Evolutionary conservation across 2,797 vertebrate genomes (phyloP).

Genomic region (Cynodonichthys magdalenae): DNA sequence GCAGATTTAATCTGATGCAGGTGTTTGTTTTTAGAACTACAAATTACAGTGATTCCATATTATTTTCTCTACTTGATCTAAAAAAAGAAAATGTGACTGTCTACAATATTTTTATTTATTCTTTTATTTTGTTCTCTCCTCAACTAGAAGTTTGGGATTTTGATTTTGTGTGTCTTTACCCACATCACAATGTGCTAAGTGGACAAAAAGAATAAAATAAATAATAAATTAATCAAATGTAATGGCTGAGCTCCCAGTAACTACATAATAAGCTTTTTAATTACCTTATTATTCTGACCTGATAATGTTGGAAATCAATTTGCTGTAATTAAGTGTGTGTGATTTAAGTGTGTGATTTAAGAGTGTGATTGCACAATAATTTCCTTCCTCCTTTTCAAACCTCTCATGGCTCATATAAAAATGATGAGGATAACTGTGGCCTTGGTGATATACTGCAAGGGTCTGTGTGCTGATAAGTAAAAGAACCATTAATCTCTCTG

Average conservation of each 20-base stretch:
- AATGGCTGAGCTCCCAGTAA: conserved; percentile 18
- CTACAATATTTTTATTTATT: too few species aligned
- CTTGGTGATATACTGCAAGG: conserved; percentile 32
- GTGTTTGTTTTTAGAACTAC: too few species aligned
- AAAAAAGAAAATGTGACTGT: too few species aligned
- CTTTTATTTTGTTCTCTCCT: too few species aligned
- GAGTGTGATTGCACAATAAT: conserved; percentile 14
- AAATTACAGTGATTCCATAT: too few species aligned
- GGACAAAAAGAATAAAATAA: too few species aligned
- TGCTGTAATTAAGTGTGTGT: conserved; percentile 28
- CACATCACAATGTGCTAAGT: too few species aligned
- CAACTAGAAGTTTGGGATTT: too few species aligned
- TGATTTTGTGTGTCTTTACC: too few species aligned
- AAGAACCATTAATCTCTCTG: conserved; percentile 57
- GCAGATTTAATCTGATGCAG: too few species aligned
- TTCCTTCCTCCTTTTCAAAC: background rate
- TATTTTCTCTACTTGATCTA: too few species aligned
- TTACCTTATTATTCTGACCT: conserved; percentile 10
- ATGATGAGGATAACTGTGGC: conserved; percentile 10
- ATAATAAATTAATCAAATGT: background rate
- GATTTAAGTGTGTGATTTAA: conserved; percentile 8
- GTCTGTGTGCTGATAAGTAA: conserved; percentile 28
- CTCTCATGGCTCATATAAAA: conserved; percentile 23
- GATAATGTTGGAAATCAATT: conserved; percentile 22
- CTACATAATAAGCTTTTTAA: conserved; percentile 24